Evolutionary conservation across 2,888 invertebrate species (phyloP).

Genomic region (Thymelicus sylvestris): DNA sequence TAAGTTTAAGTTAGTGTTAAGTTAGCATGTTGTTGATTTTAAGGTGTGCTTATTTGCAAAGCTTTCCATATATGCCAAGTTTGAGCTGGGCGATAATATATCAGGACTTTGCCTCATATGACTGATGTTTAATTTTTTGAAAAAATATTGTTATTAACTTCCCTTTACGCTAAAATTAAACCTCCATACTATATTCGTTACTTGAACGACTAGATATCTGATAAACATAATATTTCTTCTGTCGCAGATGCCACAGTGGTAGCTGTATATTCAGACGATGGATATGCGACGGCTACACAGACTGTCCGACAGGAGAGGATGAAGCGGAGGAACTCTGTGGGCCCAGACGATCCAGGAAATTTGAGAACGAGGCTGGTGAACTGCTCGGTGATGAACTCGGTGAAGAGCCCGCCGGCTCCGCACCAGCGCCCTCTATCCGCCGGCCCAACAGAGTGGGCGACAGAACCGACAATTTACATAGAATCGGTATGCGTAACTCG

Average conservation of each 20-base stretch:
- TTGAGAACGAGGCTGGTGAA: slow-evolving; percentile 32
- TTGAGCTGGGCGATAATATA: too few species aligned
- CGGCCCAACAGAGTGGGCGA: slow-evolving; percentile 55
- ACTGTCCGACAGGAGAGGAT: slow-evolving; percentile 75
- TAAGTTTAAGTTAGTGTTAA: too few species aligned
- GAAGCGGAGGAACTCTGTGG: slow-evolving; percentile 58
- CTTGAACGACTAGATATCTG: too few species aligned
- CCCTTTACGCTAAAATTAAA: too few species aligned
- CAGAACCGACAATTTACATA: slow-evolving; percentile 41
- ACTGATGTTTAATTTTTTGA: too few species aligned
- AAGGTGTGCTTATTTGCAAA: too few species aligned
- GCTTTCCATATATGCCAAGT: too few species aligned
- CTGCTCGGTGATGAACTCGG: slow-evolving; percentile 52
- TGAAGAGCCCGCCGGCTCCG: slow-evolving; percentile 72
- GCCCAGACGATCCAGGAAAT: slow-evolving; percentile 38
- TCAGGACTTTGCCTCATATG: too few species aligned
- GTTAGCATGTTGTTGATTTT: too few species aligned
- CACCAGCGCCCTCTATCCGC: slow-evolving; percentile 68
- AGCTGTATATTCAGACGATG: slow-evolving; percentile 72
- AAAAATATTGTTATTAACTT: too few species aligned
- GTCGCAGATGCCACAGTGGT: slow-evolving; percentile 66
- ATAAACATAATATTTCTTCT: not conserved
- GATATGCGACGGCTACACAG: slow-evolving; percentile 79
- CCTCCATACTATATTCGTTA: too few species aligned
- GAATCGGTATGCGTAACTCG: slow-evolving; percentile 40